These are phyloP conservation scores for Patiria pectinifera DNA, from an alignment of 53 echinoderm and acorn worm genomes.

Conservation along the genomic window DNA sequence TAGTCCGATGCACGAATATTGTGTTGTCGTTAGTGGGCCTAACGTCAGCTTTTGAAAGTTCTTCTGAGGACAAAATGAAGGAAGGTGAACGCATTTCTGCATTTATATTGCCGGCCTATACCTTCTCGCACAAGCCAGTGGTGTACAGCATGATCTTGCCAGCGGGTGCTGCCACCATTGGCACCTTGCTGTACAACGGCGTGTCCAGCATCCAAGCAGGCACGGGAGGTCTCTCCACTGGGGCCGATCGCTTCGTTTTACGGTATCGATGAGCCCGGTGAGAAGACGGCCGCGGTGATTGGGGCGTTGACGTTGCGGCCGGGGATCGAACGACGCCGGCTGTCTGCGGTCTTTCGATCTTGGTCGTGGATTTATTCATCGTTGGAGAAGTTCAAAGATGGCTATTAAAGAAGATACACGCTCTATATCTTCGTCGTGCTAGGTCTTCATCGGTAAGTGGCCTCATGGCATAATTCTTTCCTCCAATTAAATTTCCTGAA, in stretches of 20 bases:
- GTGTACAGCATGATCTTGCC: slow-evolving; percentile 81
- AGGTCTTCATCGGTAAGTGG: background rate
- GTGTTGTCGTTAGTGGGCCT: too few relatives aligned
- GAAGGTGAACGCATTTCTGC: background rate
- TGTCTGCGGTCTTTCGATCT: background rate
- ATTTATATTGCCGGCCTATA: background rate
- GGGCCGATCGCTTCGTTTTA: slow-evolving; percentile 47
- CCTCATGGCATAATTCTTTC: background rate
- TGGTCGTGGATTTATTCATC: slow-evolving; percentile 24
- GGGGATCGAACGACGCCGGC: background rate
- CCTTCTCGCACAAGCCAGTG: slow-evolving; percentile 82
- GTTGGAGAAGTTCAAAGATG: background rate
- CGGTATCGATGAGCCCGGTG: slow-evolving; percentile 10
- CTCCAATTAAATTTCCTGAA: too few relatives aligned
- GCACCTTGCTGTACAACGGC: slow-evolving; percentile 87
- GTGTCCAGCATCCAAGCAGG: slow-evolving; percentile 88
- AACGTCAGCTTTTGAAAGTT: too few relatives aligned
- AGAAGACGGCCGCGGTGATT: slow-evolving; percentile 1
- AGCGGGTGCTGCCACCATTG: slow-evolving; percentile 81
- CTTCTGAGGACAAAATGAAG: too few relatives aligned
- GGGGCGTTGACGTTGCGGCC: background rate
- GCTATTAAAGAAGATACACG: background rate
- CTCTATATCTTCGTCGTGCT: background rate
- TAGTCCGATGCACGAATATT: background rate
- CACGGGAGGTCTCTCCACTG: slow-evolving; percentile 71